Evolutionary conservation across 1,140 invertebrate genomes (phyloP), one percentile per base, ranked within the genome.

Genomic region (Oryctes rhinoceros): DNA sequence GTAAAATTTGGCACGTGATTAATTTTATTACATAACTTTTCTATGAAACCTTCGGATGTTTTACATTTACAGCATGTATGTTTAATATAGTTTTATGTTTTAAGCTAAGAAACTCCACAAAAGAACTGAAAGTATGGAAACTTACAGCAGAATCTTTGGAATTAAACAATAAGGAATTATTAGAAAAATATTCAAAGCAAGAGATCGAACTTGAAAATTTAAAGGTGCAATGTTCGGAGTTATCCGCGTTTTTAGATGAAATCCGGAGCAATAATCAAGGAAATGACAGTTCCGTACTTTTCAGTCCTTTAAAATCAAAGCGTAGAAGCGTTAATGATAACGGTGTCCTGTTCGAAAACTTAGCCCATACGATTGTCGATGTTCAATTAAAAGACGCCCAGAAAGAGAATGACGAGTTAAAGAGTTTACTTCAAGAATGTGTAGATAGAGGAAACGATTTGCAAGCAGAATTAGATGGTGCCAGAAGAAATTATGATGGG

Each of bases 291-390:
- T 81, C 75, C 20, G 75, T 82, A 4, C 80, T 20, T 37, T 47
- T 76, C 2, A 49, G 35, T 35, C 44, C 74, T 3, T 48, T 65
- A 3, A 75, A 67, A 75, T 3, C 53, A 9, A 80, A 62, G 18
- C 20, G 37, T n/a, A 77, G 37, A 20, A 59, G 37, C 9, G 9
- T 39, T 1, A 18, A 76, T 47, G 67, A 75, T 7, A 76, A 75
- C 39, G 37, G 24, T 59, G 10, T 44, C 2, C 6, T 24, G 10
- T n/a, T n/a, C 2, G 81, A 84, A 47, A 81, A 86, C 82, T 77
- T 86, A 9, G 86, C 86, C 9, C 76, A 82, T 59, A 78, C 84
- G 9, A 86, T 87, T 20, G 81, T 87, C n/a, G 86, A 87, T 76
- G 80, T 87, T 13, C 86, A 87, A 79, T 78, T 87, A 18, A 84